Base-by-base conservation (phyloP, 2,113 vertebrate genomes). In the Microtus ochrogaster region DNA sequence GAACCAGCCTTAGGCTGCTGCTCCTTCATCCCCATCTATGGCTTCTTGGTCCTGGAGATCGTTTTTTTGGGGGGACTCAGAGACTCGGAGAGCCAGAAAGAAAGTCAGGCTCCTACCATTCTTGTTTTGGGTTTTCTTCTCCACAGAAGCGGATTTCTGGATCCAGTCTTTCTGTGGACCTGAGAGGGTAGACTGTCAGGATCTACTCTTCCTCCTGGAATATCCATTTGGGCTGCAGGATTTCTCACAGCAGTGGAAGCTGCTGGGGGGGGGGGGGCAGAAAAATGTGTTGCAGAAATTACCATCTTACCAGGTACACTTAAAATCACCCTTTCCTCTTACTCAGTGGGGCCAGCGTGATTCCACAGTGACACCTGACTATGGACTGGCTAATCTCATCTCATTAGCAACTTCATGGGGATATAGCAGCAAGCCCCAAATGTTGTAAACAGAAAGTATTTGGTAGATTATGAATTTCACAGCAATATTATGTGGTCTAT, bases 121-220 rank as follows among this genome's bases (percentile, higher is more conserved):
- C 79, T 77, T 82, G 36, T 30, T 97, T 94, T 58, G 55, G 55
- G 83, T 74, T 94, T 82, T 81, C n/a, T 58, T 84, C 74, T 55
- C 33, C 22, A 44, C 66, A 94, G 89, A 92, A 92, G 61, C 22
- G 21, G 68, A 49, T 52, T 74, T 47, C 52, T 49, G n/a, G 65
- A 9, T 82, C 92, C 47, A 89, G 21, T 61, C 33, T 97, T 89
- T 55, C 52, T 70, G 82, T 92, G 89, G 89, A 82, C 55, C 70
- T 68, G 30, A 91, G 58, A 83, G n/a, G 11, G 47, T 44, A 94
- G 47, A 44, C 28, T 26, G 4, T 66, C 19, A 78, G 24, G 70
- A 81, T 24, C 16, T 49, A 47, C 13, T 87, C 85, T 72, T 94
- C 61, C 41, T 83, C 77, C 73, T 93, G 36, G 47, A 81, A 76